phyloP scores from a whole-genome alignment of 2,113 vertebrate genomes.

The Mastomys natalensis region DNA sequence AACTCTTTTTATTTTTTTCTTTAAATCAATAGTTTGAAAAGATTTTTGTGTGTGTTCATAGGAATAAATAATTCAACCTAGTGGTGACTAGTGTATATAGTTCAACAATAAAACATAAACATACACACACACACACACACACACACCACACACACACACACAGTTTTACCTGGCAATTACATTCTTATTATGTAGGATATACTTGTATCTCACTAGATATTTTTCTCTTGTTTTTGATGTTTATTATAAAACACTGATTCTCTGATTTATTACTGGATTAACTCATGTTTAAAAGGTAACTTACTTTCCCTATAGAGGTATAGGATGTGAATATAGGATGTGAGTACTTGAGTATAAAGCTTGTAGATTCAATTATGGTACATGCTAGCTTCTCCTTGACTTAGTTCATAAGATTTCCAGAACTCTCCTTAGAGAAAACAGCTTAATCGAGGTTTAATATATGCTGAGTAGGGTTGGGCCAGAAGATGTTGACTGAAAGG shows the following conservation, averaged over 20 bases:
- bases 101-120: neutral
- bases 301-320: neutral
- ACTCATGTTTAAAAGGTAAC: conserved; percentile 1
- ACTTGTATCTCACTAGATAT: neutral
- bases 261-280: neutral
- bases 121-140: neutral
- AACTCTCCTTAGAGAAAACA: conserved; percentile 45
- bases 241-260: neutral
- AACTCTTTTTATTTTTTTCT: neutral
- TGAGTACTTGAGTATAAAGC: neutral
- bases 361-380: neutral
- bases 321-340: neutral
- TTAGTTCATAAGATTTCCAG: conserved; percentile 37
- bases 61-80: conserved; percentile 22
- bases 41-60: neutral
- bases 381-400: neutral
- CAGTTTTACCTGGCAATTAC: neutral
- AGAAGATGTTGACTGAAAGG: conserved; percentile 28
- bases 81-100: neutral
- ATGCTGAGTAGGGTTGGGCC: neutral
- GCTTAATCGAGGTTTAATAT: neutral
- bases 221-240: neutral
- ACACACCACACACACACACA: neutral
- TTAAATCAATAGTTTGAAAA: conserved; percentile 57
- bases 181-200: neutral